Evolutionary conservation across 2,888 invertebrate species (phyloP).

Genomic region (Aporophyla lueneburgensis): DNA sequence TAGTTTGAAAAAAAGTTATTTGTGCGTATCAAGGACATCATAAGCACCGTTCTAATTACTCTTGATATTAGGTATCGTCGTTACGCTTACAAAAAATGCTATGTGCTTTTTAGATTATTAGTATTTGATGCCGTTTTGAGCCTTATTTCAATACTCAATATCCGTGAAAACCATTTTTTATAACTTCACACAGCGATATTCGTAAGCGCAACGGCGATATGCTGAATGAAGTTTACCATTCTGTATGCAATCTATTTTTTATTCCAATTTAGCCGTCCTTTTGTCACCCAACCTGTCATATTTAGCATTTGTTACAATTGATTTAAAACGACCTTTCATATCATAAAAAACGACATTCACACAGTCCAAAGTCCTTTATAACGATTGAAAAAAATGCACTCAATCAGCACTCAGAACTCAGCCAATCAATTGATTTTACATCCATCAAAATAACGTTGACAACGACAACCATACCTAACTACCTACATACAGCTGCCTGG

Average conservation of each 20-base stretch:
- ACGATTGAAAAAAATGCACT: slow-evolving; percentile 49
- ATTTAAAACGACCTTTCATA: not conserved
- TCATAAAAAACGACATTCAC: slow-evolving; percentile 7
- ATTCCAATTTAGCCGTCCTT: not conserved
- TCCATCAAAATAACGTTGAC: slow-evolving; percentile 62
- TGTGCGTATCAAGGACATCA: not conserved
- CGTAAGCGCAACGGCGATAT: no score
- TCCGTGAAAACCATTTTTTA: no score
- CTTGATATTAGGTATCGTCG: not conserved
- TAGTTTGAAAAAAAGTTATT: no score
- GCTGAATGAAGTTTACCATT: not conserved
- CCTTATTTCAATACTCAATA: no score
- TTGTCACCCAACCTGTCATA: not conserved
- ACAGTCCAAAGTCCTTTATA: slow-evolving; percentile 40
- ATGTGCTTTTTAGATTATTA: no score
- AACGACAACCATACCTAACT: slow-evolving; percentile 34
- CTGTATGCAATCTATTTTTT: not conserved
- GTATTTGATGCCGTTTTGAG: no score
- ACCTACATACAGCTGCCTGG: slow-evolving; percentile 33
- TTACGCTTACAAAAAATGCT: no score
- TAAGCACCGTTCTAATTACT: not conserved
- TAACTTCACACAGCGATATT: no score
- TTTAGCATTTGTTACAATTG: not conserved
- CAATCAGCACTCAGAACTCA: slow-evolving; percentile 22
- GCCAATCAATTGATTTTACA: slow-evolving; percentile 54